A percentile compares a stretch with the other conserved stretches of the same genome.
These are phyloP conservation scores for Aphelenchoides bicaudatus DNA, from an alignment of 2,888 invertebrate genomes.

Conservation along the genomic window DNA sequence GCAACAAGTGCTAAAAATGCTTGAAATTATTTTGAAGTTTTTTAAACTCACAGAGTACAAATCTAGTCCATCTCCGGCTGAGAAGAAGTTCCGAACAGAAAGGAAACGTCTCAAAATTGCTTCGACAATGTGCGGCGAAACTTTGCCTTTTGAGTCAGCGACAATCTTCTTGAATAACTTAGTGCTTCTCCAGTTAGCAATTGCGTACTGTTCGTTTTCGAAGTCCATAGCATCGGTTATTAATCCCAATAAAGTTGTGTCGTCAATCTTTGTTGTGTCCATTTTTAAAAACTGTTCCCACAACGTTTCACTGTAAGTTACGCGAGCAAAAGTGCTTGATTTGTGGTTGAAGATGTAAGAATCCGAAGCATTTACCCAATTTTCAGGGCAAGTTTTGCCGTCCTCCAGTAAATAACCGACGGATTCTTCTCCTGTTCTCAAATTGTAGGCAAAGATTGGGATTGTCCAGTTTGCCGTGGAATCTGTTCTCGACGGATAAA, in stretches of 20 bases:
- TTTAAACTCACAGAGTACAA: background rate
- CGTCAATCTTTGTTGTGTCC: background rate
- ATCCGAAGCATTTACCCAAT: background rate
- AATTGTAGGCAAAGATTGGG: background rate
- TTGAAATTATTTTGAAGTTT: slow-evolving; percentile 15
- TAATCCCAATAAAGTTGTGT: background rate
- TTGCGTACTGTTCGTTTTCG: background rate
- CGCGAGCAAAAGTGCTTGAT: slow-evolving; percentile 1
- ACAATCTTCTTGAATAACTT: slow-evolving; percentile 2
- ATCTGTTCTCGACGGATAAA: background rate
- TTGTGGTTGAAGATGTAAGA: background rate
- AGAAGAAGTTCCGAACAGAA: slow-evolving; percentile 19
- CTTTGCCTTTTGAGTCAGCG: background rate
- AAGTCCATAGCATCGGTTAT: background rate
- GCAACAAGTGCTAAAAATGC: slow-evolving; percentile 29
- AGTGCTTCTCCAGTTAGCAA: background rate
- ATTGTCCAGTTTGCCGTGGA: background rate
- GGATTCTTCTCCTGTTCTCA: background rate
- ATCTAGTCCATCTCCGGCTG: slow-evolving; percentile 17
- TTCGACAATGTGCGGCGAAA: background rate
- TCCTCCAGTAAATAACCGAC: background rate
- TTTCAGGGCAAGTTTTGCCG: background rate
- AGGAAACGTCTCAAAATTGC: background rate
- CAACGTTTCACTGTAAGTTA: background rate
- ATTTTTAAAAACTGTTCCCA: background rate